Percentiles rank a stretch among this genome's conserved stretches.
Conservation (phyloP, 2,888 invertebrate species). For the Drosophila nr. fundita region DNA sequence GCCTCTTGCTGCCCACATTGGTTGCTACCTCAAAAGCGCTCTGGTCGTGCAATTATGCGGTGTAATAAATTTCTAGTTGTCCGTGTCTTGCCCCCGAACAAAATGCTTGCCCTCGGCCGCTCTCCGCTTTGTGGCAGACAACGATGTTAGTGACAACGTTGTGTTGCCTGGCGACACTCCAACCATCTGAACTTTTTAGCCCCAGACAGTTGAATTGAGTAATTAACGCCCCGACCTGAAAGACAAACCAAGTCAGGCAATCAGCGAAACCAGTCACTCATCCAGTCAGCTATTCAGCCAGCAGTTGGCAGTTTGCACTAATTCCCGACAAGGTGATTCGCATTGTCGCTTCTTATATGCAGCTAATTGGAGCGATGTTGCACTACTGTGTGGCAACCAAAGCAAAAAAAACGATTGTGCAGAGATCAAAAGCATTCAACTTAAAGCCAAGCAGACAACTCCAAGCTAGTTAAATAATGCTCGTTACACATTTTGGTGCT, state of each 20-base stretch:
- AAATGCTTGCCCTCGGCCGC: not conserved
- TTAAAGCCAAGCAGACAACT: not conserved
- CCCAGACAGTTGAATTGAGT: conserved; percentile 78
- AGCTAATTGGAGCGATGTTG: conserved; percentile 66
- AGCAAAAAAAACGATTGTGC: conserved; percentile 17
- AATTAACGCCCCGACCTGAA: conserved; percentile 70
- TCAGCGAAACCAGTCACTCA: conserved; percentile 15
- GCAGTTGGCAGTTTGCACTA: conserved; percentile 40
- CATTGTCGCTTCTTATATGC: conserved; percentile 73
- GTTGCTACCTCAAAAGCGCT: conserved; percentile 70
- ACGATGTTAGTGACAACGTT: conserved; percentile 58
- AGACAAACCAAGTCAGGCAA: conserved; percentile 46
- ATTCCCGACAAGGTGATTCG: conserved; percentile 45
- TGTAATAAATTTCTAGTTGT: conserved; percentile 79
- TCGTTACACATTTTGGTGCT: not conserved
- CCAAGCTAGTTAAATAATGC: not conserved
- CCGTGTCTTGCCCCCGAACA: conserved; percentile 51
- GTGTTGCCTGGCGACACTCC: conserved; percentile 46
- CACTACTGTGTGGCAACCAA: conserved; percentile 49
- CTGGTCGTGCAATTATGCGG: conserved; percentile 81
- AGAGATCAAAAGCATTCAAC: not conserved
- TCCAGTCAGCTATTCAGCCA: conserved; percentile 17
- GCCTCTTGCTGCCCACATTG: conserved; percentile 33
- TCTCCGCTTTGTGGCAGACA: conserved; percentile 21
- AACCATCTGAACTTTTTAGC: conserved; percentile 54